Conservation (phyloP, 2,888 invertebrate genomes). For the Flexamia atlantica region DNA sequence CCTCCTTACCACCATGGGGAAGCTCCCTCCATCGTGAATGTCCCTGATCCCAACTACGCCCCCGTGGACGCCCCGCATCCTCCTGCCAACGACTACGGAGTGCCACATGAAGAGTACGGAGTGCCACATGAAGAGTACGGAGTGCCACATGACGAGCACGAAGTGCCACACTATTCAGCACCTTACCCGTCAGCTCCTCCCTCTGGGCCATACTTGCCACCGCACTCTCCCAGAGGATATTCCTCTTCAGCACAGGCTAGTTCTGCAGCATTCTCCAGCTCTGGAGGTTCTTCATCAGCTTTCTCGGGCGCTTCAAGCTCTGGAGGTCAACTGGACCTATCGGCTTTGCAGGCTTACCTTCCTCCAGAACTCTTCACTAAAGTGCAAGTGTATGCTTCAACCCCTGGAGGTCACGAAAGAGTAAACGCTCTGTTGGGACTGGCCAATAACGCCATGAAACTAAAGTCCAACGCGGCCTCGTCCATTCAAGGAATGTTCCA, state of each 20-base stretch:
- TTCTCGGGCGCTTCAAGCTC: not conserved
- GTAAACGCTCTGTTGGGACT: conserved; percentile 36
- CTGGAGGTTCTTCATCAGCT: not conserved
- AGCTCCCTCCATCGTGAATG: conserved; percentile 61
- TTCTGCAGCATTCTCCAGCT: not conserved
- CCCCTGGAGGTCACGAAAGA: conserved; percentile 53
- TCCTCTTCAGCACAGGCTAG: not conserved
- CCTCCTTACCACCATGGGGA: not conserved
- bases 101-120: not conserved
- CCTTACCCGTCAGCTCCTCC: conserved; percentile 1
- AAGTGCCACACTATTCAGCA: not conserved
- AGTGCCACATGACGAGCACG: not conserved
- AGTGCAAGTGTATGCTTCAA: conserved; percentile 44
- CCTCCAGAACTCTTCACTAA: conserved; percentile 52
- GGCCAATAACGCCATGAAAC: conserved; percentile 57
- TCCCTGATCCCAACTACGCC: conserved; percentile 45
- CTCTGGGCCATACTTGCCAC: not conserved
- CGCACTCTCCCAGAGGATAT: not conserved
- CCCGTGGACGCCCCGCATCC: not conserved
- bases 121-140: not conserved
- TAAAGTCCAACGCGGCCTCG: conserved; percentile 34
- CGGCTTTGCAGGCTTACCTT: conserved; percentile 26
- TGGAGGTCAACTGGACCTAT: not conserved
- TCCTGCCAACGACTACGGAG: conserved; percentile 33
- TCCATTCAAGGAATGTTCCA: conserved; percentile 53